Evolutionary conservation across 2,113 vertebrate genomes (phyloP).

Genomic region (Cynoglossus semilaevis): DNA sequence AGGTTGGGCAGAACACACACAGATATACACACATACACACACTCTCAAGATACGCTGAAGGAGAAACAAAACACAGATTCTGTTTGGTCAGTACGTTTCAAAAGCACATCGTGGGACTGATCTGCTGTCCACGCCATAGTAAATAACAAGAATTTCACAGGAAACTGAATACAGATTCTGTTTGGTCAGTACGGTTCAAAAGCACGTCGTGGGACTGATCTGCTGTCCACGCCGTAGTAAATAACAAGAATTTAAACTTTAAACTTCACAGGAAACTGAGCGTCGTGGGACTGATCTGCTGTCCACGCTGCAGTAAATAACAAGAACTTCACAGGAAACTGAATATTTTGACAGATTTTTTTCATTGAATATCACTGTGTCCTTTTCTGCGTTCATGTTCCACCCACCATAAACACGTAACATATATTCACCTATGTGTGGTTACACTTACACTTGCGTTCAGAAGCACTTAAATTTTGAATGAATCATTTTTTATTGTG

Average conservation of each 20-base stretch:
- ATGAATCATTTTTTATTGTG: too few species aligned
- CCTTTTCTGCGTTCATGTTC: too few species aligned
- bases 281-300: too few species aligned
- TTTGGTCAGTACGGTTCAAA: slow-evolving; percentile 59
- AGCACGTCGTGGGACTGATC: slow-evolving; percentile 45
- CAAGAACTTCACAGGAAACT: background rate
- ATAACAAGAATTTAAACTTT: slow-evolving; percentile 63
- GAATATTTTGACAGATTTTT: too few species aligned
- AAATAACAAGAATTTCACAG: slow-evolving; percentile 53
- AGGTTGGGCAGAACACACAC: slow-evolving; percentile 15
- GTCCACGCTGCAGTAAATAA: slow-evolving; percentile 52
- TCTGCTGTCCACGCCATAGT: slow-evolving; percentile 51
- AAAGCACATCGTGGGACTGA: slow-evolving; percentile 47
- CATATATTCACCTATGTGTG: too few species aligned
- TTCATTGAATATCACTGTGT: too few species aligned
- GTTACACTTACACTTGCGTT: too few species aligned
- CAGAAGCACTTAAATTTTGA: too few species aligned
- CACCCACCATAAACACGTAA: too few species aligned
- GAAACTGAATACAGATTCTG: slow-evolving; percentile 56
- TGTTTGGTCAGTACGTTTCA: slow-evolving; percentile 49
- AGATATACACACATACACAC: slow-evolving; percentile 2
- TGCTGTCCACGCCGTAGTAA: slow-evolving; percentile 54
- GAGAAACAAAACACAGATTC: slow-evolving; percentile 2
- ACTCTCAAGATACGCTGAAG: background rate
- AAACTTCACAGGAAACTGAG: slow-evolving; percentile 56